Evolutionary conservation across 2,888 invertebrate species (phyloP), one percentile per base, ranked within the genome.

Genomic region (Halocaridina rubra): DNA sequence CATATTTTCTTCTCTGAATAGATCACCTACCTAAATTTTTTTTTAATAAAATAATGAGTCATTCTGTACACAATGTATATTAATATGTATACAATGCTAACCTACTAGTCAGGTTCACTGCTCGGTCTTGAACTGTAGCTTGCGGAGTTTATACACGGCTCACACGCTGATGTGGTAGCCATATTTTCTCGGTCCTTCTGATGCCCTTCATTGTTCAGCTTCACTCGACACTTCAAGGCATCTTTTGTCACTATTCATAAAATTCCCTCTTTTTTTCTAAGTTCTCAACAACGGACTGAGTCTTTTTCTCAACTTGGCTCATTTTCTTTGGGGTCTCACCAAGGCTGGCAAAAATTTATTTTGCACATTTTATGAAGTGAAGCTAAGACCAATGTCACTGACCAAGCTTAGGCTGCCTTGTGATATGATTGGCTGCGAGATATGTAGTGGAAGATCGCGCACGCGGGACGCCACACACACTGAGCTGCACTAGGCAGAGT

Each of bases 41-140:
- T 84, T 79, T 84, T 84, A 84, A 84, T 84, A 84, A 84, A 84
- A 84, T 84, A 84, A 84, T 80, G 84, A 84, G 84, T 84, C 84
- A 84, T 84, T 84, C 84, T 84, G 84, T 84, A 84, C 84, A 84
- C 79, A 84, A 80, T 84, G 79, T 84, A 84, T 84, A 84, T 46
- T 84, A 79, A 79, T 84, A 84, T 84, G 84, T 84, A 84, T 84
- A 84, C 84, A 84, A 84, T 80, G 79, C 74, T 84, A 79, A 79
- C 84, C 84, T 80, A 84, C 46, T 78, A 76, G 82, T 82, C 82
- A 75, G 78, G 82, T 82, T 82, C 77, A 82, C 57, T 82, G 82
- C 77, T 82, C 78, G 78, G 82, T 82, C 82, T 77, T 78, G 71
- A 82, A 69, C 77, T 29, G 77, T 77, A 77, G 78, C 72, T 61